phyloP scores from a whole-genome alignment of 2,113 vertebrate species.

The Etheostoma cragini region DNA sequence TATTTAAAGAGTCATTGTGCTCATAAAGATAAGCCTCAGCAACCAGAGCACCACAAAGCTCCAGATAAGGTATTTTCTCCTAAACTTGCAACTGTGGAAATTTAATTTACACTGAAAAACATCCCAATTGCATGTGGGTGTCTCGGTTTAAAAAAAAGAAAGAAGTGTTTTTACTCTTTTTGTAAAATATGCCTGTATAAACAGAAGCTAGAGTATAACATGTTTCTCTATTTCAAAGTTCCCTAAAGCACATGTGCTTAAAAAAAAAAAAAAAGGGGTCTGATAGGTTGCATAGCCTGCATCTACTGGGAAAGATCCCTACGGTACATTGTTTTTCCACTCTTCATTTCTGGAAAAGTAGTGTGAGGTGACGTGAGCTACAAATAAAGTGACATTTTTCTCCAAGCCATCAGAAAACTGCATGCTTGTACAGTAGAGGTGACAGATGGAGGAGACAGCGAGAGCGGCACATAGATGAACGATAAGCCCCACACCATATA shows the following conservation, averaged over 20 bases:
- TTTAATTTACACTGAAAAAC: constrained; percentile 31
- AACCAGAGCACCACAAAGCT: constrained; percentile 47
- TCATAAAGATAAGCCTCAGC: constrained; percentile 64
- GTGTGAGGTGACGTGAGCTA: constrained; percentile 4
- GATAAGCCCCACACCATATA: constrained; percentile 51
- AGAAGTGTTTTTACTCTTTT: not conserved
- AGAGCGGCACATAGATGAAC: constrained; percentile 40
- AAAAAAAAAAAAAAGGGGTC: not conserved
- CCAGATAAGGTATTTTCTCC: constrained; percentile 57
- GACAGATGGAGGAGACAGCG: constrained; percentile 49
- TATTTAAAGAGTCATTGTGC: constrained; percentile 77
- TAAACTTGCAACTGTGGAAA: constrained; percentile 31
- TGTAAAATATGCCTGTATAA: not conserved
- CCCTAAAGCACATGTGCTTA: constrained; percentile 10
- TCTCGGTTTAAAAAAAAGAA: constrained; percentile 4
- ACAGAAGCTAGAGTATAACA: not conserved
- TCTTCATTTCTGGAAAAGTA: constrained; percentile 12
- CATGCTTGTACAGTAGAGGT: constrained; percentile 56
- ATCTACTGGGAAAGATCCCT: not conserved
- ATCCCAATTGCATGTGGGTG: not conserved
- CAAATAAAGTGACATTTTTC: constrained; percentile 23
- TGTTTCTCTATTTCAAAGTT: constrained; percentile 12
- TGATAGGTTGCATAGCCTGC: not conserved
- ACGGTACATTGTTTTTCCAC: not conserved
- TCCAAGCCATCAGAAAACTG: constrained; percentile 18